A percentile compares a stretch with the other conserved stretches of the same genome.
These are phyloP conservation scores for Aethina tumida DNA, from an alignment of 1,140 invertebrate species.

Conservation along the genomic window DNA sequence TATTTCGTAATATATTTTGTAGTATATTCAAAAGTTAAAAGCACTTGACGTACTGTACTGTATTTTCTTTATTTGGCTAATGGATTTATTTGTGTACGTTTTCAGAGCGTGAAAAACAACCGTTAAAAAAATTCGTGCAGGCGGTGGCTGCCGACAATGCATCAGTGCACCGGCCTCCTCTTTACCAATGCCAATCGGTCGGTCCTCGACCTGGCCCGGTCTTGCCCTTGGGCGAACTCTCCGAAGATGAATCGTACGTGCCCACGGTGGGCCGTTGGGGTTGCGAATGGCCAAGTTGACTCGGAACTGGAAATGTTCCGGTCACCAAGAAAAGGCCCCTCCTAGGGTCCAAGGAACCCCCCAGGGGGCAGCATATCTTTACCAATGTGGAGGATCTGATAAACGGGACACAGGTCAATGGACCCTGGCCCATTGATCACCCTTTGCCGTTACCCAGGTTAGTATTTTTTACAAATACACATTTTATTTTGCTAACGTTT, in stretches of 20 bases:
- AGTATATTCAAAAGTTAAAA: too few relatives aligned
- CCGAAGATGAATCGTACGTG: constrained; percentile 47
- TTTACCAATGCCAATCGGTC: constrained; percentile 39
- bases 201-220: constrained; percentile 39
- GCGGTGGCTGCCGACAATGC: constrained; percentile 41
- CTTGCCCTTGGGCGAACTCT: constrained; percentile 38
- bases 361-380: constrained; percentile 11
- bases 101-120: constrained; percentile 51
- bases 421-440: constrained; percentile 47
- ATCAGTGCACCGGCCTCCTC: constrained; percentile 37
- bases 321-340: constrained; percentile 41
- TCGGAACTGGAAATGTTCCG: constrained; percentile 53
- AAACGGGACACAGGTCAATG: constrained; percentile 38
- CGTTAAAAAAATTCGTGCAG: constrained; percentile 43
- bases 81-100: constrained; percentile 6
- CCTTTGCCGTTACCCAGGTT: constrained; percentile 60
- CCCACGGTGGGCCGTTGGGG: constrained; percentile 76
- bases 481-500: too few relatives aligned
- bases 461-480: too few relatives aligned
- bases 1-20: too few relatives aligned
- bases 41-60: constrained; percentile 4
- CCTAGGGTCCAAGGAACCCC: constrained; percentile 20
- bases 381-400: constrained; percentile 24
- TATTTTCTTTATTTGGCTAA: neutral
- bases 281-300: constrained; percentile 88